These are phyloP conservation scores for Trematocara macrostoma DNA, from an alignment of 2,113 vertebrate species.

Conservation along the genomic window DNA sequence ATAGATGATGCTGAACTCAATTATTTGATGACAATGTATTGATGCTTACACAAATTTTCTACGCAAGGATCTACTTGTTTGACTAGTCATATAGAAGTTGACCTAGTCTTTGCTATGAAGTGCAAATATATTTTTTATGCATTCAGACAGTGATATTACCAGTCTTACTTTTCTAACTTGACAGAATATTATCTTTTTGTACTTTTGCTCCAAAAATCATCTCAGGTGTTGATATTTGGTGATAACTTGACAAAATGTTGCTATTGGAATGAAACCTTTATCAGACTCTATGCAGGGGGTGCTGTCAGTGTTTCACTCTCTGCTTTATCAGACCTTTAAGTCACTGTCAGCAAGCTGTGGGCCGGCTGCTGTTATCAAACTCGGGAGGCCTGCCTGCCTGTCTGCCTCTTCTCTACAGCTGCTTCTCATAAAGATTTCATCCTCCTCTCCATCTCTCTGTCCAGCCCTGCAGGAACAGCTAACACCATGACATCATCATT, in stretches of 20 bases:
- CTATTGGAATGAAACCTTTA: neutral
- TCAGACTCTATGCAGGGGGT: neutral
- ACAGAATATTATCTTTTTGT: neutral
- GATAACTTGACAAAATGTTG: neutral
- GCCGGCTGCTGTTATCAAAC: conserved; percentile 1
- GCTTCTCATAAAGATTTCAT: conserved; percentile 71
- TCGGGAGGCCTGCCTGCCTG: conserved; percentile 16
- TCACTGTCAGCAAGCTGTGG: conserved; percentile 32
- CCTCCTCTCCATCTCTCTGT: conserved; percentile 41
- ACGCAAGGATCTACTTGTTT: neutral
- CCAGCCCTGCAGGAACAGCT: conserved; percentile 53
- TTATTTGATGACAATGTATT: neutral
- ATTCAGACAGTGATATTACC: neutral
- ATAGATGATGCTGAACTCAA: neutral
- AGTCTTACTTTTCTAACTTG: neutral
- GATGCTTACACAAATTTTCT: neutral
- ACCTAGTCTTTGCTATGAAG: neutral
- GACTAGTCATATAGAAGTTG: neutral
- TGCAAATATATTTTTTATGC: neutral
- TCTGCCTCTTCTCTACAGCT: conserved; percentile 66
- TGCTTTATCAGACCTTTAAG: neutral
- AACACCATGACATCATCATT: conserved; percentile 69
- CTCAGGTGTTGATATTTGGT: neutral
- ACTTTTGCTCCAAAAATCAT: neutral
- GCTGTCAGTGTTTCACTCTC: conserved; percentile 5